phyloP scores from a whole-genome alignment of 2,888 invertebrate genomes.

The Athrips mouffetella region DNA sequence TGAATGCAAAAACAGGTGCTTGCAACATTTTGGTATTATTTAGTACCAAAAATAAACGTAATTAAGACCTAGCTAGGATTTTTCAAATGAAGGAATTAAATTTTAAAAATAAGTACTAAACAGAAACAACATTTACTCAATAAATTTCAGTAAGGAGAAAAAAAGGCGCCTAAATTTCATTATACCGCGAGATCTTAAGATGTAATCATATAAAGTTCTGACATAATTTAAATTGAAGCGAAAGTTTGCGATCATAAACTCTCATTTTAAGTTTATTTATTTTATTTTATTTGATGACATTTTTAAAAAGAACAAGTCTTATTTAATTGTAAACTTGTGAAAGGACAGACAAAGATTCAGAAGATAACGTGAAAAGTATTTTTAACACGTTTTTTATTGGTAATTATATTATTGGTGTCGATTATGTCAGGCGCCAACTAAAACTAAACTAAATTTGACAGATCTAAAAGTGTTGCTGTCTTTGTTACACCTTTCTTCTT shows the following conservation, averaged over 20 bases:
- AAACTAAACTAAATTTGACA: too few relatives aligned
- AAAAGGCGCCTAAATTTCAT: neutral
- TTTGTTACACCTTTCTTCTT: too few relatives aligned
- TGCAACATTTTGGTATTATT: neutral
- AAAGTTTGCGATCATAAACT: conserved; percentile 6
- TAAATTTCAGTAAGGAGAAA: conserved; percentile 1
- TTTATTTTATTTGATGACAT: neutral
- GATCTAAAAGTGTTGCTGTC: too few relatives aligned
- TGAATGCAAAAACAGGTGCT: neutral
- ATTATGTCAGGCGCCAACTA: too few relatives aligned
- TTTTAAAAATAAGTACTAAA: neutral
- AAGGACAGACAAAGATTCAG: too few relatives aligned
- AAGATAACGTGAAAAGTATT: too few relatives aligned
- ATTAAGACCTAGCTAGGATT: too few relatives aligned
- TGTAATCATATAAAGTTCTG: neutral
- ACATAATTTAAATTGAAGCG: conserved; percentile 8
- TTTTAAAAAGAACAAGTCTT: neutral
- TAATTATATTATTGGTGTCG: too few relatives aligned
- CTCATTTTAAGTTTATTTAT: neutral
- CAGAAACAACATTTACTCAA: neutral
- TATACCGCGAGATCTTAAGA: neutral
- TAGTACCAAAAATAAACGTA: too few relatives aligned
- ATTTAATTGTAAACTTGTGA: too few relatives aligned
- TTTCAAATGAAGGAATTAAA: too few relatives aligned
- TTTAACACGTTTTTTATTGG: too few relatives aligned